These are phyloP conservation scores for Tryphoninae sp. DNA, from an alignment of 2,888 invertebrate species.

Conservation along the genomic window DNA sequence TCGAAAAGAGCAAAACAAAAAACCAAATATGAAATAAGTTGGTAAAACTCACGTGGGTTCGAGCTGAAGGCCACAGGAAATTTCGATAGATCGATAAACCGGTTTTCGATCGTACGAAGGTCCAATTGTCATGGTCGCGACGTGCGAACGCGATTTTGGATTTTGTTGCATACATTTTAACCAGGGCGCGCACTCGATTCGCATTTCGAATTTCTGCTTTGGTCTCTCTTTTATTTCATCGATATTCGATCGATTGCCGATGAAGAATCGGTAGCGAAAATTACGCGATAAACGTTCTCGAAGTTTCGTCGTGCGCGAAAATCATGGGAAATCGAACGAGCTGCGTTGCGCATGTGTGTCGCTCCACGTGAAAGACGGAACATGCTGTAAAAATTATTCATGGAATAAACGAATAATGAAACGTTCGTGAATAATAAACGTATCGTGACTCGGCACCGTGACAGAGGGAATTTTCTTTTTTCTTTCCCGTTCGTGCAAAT, in stretches of 20 bases:
- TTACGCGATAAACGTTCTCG: too few relatives aligned
- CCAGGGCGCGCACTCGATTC: slow-evolving; percentile 67
- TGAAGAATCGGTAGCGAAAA: not conserved
- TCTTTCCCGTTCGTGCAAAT: slow-evolving; percentile 24
- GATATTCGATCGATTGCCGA: not conserved
- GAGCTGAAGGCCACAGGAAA: slow-evolving; percentile 64
- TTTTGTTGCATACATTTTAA: slow-evolving; percentile 60
- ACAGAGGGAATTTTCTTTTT: slow-evolving; percentile 9
- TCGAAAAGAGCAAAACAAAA: not conserved
- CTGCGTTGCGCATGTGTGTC: not conserved
- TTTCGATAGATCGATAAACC: slow-evolving; percentile 66
- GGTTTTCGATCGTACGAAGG: slow-evolving; percentile 56
- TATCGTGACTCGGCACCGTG: not conserved
- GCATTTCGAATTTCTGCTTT: slow-evolving; percentile 61
- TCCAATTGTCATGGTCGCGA: slow-evolving; percentile 27
- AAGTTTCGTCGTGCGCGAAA: too few relatives aligned
- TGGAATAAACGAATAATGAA: slow-evolving; percentile 26
- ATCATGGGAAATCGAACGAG: too few relatives aligned
- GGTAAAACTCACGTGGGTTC: slow-evolving; percentile 62
- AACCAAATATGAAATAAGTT: not conserved
- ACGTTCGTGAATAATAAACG: slow-evolving; percentile 12
- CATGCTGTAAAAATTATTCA: slow-evolving; percentile 15
- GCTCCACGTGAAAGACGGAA: not conserved
- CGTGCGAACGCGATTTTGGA: slow-evolving; percentile 44
- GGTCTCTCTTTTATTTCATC: not conserved